Base-by-base conservation (phyloP, 2,888 invertebrate species). In the Adelphocoris suturalis region DNA sequence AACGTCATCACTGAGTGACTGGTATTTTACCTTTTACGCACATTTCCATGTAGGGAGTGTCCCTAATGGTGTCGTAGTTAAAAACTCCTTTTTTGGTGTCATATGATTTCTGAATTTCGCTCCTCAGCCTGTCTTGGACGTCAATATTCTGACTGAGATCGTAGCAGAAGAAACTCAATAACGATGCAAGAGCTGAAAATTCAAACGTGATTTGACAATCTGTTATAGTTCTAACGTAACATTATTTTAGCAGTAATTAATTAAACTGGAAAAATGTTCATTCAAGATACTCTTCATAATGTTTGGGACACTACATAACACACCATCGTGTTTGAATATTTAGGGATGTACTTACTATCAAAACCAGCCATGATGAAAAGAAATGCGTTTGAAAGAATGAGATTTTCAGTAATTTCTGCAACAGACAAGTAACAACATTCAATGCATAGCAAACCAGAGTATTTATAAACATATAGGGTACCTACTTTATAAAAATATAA, bases 11-110 rank as follows among this genome's bases (percentile, higher is more conserved):
- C 37, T 37, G n/a, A 37, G 37, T 7, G 37, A 37, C 37, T 37
- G 37, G 52, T 47, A 14, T 47, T 81, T 11, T 48, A 91, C 91
- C 91, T 82, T 91, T 89, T 27, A 91, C 55, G 37, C 89, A 89
- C 82, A 82, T 86, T 81, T 91, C 91, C 46, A 91, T n/a, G 46
- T 90, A 91, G 13, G 89, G 84, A 68, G 88, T 90, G 13, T 89
- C 89, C 13, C 81, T 87, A 0, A 91, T 84, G 28, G 84, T 86
- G n/a, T 91, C 90, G 76, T 86, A 90, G 14, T 61, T 81, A 28
- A 90, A 86, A 1, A 80, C 78, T 23, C 90, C 90, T 12, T 90
- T 76, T 57, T 90, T 89, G 4, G 78, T 68, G 5, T 55, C 48
- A 13, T 48, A 46, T 0, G 55, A 14, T 13, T 48, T 37, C 23